Evolutionary conservation across 1,140 invertebrate species (phyloP), one percentile per base, ranked within the genome.

Genomic region (Ceratoteleas bidentatus): DNA sequence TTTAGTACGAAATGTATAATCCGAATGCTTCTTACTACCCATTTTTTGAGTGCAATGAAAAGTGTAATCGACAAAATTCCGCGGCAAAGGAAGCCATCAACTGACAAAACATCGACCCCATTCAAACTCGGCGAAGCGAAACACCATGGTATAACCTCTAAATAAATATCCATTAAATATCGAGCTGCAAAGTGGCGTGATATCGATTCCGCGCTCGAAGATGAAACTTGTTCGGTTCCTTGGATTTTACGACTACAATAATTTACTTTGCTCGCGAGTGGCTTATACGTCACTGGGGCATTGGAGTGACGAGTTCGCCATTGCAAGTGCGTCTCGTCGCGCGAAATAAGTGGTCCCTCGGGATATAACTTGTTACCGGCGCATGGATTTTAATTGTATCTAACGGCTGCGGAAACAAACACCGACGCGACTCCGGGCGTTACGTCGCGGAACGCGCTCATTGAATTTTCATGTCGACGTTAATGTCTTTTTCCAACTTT

Each of bases 311-410:
- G 64, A 70, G 56, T 56, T 68, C 69, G 58, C 61, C 54, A 69
- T 81, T 69, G 77, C 64, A 58, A 81, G 52, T 49, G 34, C 62
- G 11, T 38, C 69, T 62, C 52, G 68, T 73, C 64, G 50, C 61
- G 61, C 11, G 11, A 40, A 40, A 40, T 40, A 40, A 40, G 38
- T 40, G 38, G 38, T 11, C 38, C 11, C 38, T 8, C 15, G 64
- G 57, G 77, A 62, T 61, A 61, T 58, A 80, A 80, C 64, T 80
- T 69, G 64, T 73, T 80, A 80, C 58, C 40, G 11, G 47, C 38
- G 65, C 65, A 70, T 54, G 60, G 78, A 81, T 75, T 75, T 81
- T 81, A 81, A 81, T 75, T 70, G 78, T 52, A 58, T 64, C 56
- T 47, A 73, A 72, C 66, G 49, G 38, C 52, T 14, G 16, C 34